Evolutionary conservation across 2,888 invertebrate species (phyloP).

Genomic region (Ennomos fuscantarius): DNA sequence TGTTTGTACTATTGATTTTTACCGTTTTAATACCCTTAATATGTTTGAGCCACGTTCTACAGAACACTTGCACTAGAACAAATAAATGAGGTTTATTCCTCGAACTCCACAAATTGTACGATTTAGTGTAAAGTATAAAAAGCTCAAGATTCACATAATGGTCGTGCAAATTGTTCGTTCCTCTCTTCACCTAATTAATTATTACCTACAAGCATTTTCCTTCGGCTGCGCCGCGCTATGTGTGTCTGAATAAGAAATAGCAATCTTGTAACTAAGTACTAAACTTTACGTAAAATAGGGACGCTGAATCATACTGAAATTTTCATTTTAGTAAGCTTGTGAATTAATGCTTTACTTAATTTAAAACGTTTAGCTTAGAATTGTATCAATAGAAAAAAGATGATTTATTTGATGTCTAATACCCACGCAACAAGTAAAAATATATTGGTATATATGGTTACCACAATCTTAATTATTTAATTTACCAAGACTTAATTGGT

Average conservation of each 20-base stretch:
- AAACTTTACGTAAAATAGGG: conserved; percentile 12
- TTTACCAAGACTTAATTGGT: conserved; percentile 5
- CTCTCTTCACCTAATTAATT: conserved; percentile 51
- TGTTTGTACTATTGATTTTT: no score
- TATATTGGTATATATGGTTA: no score
- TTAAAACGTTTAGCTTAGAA: no score
- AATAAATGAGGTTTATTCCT: conserved; percentile 16
- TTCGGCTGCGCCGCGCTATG: conserved; percentile 35
- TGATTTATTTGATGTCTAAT: no score
- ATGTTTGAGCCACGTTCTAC: neutral
- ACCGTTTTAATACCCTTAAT: neutral
- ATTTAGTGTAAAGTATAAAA: conserved; percentile 30
- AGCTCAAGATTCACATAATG: conserved; percentile 43
- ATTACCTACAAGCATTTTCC: conserved; percentile 42
- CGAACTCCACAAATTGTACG: conserved; percentile 33
- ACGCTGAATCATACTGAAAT: conserved; percentile 8
- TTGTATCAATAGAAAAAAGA: no score
- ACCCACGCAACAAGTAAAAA: no score
- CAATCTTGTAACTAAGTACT: conserved; percentile 30
- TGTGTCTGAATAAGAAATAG: conserved; percentile 41
- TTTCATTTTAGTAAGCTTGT: conserved; percentile 1
- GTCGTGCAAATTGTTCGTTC: conserved; percentile 46
- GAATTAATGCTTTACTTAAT: no score
- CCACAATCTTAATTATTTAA: no score
- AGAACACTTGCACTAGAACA: neutral